Percentiles rank a stretch among this genome's conserved stretches.
Conservation (phyloP, 2,797 vertebrate species). For the Xiphophorus birchmanni region DNA sequence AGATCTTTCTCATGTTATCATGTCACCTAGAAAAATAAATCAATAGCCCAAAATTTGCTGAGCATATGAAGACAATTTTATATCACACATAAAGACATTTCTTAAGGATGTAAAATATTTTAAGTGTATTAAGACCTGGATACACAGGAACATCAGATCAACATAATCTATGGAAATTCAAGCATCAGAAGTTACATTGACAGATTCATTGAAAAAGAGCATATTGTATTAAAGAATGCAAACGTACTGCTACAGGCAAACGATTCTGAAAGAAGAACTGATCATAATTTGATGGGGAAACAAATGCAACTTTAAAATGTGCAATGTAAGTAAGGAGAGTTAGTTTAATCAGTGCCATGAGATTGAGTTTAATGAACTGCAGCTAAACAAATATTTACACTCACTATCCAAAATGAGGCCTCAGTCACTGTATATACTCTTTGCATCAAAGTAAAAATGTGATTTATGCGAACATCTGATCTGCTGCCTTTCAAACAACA, state of each 20-base stretch:
- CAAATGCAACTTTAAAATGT: not conserved
- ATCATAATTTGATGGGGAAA: not conserved
- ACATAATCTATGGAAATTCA: not conserved
- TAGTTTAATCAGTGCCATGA: not conserved
- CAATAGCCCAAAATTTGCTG: not conserved
- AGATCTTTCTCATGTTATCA: not conserved
- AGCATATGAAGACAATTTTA: not conserved
- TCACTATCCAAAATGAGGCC: conserved; percentile 15
- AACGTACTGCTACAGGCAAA: not conserved
- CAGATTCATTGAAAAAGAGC: not conserved
- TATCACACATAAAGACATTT: not conserved
- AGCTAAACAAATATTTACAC: conserved; percentile 16
- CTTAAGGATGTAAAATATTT: not conserved
- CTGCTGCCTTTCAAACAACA: conserved; percentile 27
- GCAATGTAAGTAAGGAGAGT: not conserved
- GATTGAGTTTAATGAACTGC: conserved; percentile 1
- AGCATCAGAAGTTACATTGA: not conserved
- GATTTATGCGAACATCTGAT: conserved; percentile 48
- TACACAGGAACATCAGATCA: not conserved
- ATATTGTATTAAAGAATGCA: not conserved
- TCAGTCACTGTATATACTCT: conserved; percentile 16
- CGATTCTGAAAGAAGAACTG: not conserved
- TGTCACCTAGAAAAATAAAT: not conserved
- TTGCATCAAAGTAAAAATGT: conserved; percentile 27
- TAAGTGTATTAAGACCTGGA: not conserved